Percentiles rank a stretch among this genome's conserved stretches.
phyloP scores from a whole-genome alignment of 2,797 vertebrate genomes.

The Trachops cirrhosus region DNA sequence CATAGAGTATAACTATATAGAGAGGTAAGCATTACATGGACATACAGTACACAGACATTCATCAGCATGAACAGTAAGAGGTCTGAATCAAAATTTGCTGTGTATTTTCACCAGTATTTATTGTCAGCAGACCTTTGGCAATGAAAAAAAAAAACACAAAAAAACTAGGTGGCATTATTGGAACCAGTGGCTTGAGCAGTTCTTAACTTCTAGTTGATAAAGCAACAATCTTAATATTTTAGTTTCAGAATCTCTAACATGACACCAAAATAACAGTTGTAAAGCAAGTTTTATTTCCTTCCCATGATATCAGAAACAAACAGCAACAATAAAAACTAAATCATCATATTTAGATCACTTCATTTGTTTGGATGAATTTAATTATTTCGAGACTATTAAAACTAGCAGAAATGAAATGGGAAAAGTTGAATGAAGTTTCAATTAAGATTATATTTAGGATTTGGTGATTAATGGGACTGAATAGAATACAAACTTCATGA shows the following conservation, averaged over 20 bases:
- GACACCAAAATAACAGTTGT: background rate
- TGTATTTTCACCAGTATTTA: background rate
- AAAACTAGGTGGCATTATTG: rapidly evolving
- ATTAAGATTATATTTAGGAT: background rate
- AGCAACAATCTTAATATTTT: background rate
- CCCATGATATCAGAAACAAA: background rate
- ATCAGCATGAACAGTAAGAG: background rate
- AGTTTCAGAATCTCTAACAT: background rate
- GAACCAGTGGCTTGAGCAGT: background rate
- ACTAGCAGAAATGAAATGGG: background rate
- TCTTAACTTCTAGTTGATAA: background rate
- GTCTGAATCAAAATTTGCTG: background rate
- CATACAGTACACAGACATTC: background rate
- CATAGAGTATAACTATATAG: background rate
- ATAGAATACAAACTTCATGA: background rate
- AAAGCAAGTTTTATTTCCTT: background rate
- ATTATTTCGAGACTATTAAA: background rate
- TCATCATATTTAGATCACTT: background rate
- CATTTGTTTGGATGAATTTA: background rate
- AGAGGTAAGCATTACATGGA: background rate
- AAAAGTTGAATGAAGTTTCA: background rate
- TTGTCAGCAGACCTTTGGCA: background rate
- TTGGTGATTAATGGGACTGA: background rate
- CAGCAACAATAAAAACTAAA: background rate
- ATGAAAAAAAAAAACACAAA: too few relatives aligned